Percentiles rank a stretch among this genome's conserved stretches.
These are phyloP conservation scores for Chitala chitala DNA, from an alignment of 2,113 vertebrate genomes.

Conservation along the genomic window DNA sequence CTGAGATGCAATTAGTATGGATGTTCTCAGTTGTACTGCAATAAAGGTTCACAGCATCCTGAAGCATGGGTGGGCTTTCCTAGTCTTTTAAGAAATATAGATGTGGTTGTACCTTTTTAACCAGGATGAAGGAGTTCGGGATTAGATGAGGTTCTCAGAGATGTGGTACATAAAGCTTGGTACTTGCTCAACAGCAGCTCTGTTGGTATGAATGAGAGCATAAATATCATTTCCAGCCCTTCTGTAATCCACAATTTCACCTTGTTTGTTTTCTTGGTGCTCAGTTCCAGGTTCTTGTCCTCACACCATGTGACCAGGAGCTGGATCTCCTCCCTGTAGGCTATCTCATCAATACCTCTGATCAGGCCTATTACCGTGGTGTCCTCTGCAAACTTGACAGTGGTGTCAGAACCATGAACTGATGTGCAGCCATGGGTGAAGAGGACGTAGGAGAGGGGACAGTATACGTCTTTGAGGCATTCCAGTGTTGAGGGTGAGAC, in stretches of 20 bases:
- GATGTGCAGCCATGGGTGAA: neutral
- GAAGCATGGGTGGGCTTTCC: neutral
- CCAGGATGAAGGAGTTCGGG: no score
- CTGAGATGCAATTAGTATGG: no score
- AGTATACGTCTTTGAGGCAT: neutral
- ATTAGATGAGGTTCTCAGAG: no score
- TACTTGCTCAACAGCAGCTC: no score
- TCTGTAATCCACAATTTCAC: neutral
- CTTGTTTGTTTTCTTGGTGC: neutral
- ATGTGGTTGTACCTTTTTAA: neutral
- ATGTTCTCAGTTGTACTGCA: no score
- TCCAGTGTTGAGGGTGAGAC: neutral
- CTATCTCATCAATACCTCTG: neutral
- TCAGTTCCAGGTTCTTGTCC: neutral
- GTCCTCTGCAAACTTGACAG: neutral
- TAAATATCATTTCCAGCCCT: neutral
- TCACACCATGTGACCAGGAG: neutral
- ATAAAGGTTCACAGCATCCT: neutral
- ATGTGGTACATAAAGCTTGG: no score
- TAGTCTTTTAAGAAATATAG: neutral
- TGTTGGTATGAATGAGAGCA: no score
- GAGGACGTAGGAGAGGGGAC: neutral
- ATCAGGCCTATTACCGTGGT: neutral
- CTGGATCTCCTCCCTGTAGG: neutral
- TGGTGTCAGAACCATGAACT: neutral